Conservation (phyloP, 2,888 invertebrate genomes). For the Hirtodrosophila histrioides region DNA sequence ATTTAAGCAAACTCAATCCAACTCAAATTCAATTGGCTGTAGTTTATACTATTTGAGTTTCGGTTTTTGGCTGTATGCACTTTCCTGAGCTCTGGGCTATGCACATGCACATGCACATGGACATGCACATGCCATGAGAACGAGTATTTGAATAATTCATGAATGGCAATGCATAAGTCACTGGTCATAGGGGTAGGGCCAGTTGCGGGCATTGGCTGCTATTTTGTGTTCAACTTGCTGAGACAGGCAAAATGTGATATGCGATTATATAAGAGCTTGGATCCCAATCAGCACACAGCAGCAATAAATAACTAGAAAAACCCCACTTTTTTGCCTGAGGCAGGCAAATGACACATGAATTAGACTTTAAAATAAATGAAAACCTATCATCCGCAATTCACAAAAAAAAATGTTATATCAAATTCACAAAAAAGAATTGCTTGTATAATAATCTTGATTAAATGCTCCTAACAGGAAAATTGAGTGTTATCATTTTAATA, state of each 20-base stretch:
- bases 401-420: no score
- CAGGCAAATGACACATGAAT: slow-evolving; percentile 5
- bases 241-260: slow-evolving; percentile 43
- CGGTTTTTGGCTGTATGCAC: slow-evolving; percentile 40
- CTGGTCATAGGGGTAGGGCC: slow-evolving; percentile 32
- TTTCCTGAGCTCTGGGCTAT: slow-evolving; percentile 43
- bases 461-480: no score
- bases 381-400: not conserved
- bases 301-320: slow-evolving; percentile 44
- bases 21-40: slow-evolving; percentile 41
- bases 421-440: not conserved
- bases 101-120: slow-evolving; percentile 9
- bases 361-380: not conserved
- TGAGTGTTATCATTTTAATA: no score
- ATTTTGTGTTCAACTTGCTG: slow-evolving; percentile 51
- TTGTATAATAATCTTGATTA: no score
- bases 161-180: slow-evolving; percentile 75
- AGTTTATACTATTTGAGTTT: slow-evolving; percentile 63
- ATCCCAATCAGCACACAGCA: slow-evolving; percentile 35
- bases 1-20: slow-evolving; percentile 40
- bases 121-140: slow-evolving; percentile 5
- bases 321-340: slow-evolving; percentile 1
- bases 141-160: slow-evolving; percentile 77
- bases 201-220: slow-evolving; percentile 23
- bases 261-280: slow-evolving; percentile 42